Base-by-base conservation (phyloP, 2,797 vertebrate genomes). In the Todus mexicanus region DNA sequence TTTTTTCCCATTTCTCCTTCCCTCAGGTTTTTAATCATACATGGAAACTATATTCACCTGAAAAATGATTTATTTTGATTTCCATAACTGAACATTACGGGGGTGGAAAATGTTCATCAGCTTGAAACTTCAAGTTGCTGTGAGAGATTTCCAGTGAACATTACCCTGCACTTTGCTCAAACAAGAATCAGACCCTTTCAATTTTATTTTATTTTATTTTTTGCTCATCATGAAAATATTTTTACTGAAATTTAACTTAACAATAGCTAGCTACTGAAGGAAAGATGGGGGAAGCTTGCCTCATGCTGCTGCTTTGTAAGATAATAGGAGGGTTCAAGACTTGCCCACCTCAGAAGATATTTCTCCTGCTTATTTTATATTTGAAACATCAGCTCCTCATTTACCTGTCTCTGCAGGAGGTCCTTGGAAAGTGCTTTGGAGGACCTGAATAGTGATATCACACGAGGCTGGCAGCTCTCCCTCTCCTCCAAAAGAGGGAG, bases 381-480 rank as follows among this genome's bases (percentile, higher is more conserved):
- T 86, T 81, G 60, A 93, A 95, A 94, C 82, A 95, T 93, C 76
- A 92, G 70, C 84, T 95, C 43, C 68, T 94, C 70, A 76, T 94
- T 95, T 94, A 76, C 89, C 60, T 84, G 70, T 87, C 95, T 94
- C 95, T 94, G 92, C 94, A 82, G 95, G 95, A 96, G 95, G 94
- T 87, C 66, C 60, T 95, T 96, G 93, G 95, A 91, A 92, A 95
- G 64, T 66, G 71, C 56, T 92, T 40, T 86, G 87, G 92, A 95
- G 95, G 92, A 96, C 95, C 96, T 95, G 91, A 81, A 89, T 20
- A 84, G 92, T 91, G 96, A 96, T 96, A 96, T 95, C 96, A 95
- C 89, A 91, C 29, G 0, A 95, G 87, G 73, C 82, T 96, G 96
- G 96, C 96, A 95, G 87, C 87, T 91, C 82, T 96, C 94, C 94